phyloP scores from a whole-genome alignment of 1,140 invertebrate species.

The Lasioglossum baleicum region DNA sequence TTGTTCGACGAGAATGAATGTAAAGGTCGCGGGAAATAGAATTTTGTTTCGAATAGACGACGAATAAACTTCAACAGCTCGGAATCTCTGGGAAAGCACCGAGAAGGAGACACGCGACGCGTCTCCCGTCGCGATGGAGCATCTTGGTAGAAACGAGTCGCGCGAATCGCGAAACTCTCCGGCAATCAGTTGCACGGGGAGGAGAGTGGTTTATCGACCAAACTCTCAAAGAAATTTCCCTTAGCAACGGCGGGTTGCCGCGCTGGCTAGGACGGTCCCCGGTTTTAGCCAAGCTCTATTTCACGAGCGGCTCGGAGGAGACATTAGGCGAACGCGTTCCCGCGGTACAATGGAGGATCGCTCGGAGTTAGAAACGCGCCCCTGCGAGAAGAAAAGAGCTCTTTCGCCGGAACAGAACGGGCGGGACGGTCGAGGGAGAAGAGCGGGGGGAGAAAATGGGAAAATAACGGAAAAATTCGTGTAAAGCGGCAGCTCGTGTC shows the following conservation, averaged over 20 bases:
- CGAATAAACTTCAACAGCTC: no score
- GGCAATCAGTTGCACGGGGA: neutral
- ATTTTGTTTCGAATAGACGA: no score
- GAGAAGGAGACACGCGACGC: neutral
- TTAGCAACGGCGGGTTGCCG: neutral
- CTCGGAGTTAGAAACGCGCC: constrained; percentile 2
- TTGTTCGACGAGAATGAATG: no score
- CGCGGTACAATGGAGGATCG: constrained; percentile 32
- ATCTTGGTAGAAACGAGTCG: neutral
- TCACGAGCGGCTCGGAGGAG: neutral
- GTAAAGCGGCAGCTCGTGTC: neutral
- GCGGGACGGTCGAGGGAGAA: neutral
- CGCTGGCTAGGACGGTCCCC: neutral
- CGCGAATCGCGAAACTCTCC: neutral
- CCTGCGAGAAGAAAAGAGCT: constrained; percentile 12
- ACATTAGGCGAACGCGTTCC: constrained; percentile 17
- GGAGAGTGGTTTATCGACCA: neutral
- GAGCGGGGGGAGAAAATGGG: neutral
- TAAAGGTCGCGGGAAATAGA: no score
- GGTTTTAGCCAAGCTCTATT: constrained; percentile 1
- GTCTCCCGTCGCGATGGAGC: neutral
- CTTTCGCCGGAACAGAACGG: constrained; percentile 5
- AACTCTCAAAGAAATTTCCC: constrained; percentile 8
- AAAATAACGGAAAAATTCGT: constrained; percentile 1
- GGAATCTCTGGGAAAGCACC: no score